These are phyloP conservation scores for Sciurus carolinensis DNA, from an alignment of 2,797 vertebrate species.

Conservation along the genomic window DNA sequence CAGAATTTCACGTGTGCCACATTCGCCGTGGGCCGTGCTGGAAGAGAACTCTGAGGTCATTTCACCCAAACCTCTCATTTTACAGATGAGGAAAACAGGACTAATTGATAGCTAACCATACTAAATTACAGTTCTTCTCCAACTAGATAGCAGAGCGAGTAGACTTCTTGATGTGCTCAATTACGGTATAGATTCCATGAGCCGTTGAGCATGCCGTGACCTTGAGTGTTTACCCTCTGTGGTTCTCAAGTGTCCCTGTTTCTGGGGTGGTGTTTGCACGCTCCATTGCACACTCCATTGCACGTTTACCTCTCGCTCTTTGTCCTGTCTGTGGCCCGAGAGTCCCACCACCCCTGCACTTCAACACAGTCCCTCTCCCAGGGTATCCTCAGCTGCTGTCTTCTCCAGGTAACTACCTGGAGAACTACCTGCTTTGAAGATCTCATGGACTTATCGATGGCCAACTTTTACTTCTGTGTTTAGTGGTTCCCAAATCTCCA, in stretches of 20 bases:
- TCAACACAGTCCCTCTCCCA: not conserved
- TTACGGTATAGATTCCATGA: not conserved
- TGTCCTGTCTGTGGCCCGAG: not conserved
- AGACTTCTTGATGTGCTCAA: slow-evolving; percentile 59
- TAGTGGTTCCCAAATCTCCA: not conserved
- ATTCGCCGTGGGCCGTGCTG: not conserved
- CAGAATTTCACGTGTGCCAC: not conserved
- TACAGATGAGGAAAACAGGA: slow-evolving; percentile 77
- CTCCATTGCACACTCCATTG: not conserved
- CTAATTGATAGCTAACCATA: slow-evolving; percentile 75
- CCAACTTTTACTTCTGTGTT: not conserved
- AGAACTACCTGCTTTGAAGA: not conserved
- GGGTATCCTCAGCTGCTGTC: not conserved
- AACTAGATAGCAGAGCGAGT: slow-evolving; percentile 14
- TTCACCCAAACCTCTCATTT: slow-evolving; percentile 75
- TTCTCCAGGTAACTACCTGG: not conserved
- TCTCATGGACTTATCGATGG: not conserved
- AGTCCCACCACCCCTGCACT: not conserved
- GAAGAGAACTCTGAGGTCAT: slow-evolving; percentile 65
- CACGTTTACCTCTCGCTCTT: not conserved
- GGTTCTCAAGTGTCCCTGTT: slow-evolving; percentile 62
- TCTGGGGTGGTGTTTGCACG: slow-evolving; percentile 29
- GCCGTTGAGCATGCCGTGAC: slow-evolving; percentile 57
- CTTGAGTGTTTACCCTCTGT: slow-evolving; percentile 52
- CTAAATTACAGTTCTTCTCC: slow-evolving; percentile 73